phyloP scores from a whole-genome alignment of 2,888 invertebrate genomes.

The Campoplex nolae region DNA sequence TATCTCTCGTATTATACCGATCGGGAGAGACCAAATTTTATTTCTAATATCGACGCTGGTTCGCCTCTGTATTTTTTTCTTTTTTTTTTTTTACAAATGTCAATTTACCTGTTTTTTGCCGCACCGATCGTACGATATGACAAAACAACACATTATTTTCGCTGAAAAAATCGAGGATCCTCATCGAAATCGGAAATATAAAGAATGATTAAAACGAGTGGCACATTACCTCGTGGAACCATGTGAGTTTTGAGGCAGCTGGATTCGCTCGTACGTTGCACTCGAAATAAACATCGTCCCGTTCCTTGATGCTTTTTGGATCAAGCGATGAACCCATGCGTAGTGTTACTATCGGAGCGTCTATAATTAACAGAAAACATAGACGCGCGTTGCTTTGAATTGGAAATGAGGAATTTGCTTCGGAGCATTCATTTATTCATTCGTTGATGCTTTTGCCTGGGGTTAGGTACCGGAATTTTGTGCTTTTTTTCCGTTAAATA shows the following conservation, averaged over 20 bases:
- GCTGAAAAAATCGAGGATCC: background rate
- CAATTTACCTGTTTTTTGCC: background rate
- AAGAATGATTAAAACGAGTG: background rate
- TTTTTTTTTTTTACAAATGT: background rate
- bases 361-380: conserved; percentile 85
- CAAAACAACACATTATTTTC: background rate
- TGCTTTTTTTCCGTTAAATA: background rate
- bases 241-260: conserved; percentile 92
- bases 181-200: background rate
- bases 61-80: too few relatives aligned
- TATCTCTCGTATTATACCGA: background rate
- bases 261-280: conserved; percentile 95
- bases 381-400: background rate
- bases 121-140: background rate
- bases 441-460: background rate
- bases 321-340: conserved; percentile 94
- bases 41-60: too few relatives aligned
- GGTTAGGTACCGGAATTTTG: background rate
- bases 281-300: conserved; percentile 95
- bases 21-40: background rate
- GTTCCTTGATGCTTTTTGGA: conserved; percentile 94
- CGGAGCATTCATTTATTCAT: background rate
- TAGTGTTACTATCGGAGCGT: conserved; percentile 92
- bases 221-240: conserved; percentile 93
- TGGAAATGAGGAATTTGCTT: background rate